phyloP scores from a whole-genome alignment of 35 echinoderm and acorn worm species.

The Strongylocentrotus purpuratus region DNA sequence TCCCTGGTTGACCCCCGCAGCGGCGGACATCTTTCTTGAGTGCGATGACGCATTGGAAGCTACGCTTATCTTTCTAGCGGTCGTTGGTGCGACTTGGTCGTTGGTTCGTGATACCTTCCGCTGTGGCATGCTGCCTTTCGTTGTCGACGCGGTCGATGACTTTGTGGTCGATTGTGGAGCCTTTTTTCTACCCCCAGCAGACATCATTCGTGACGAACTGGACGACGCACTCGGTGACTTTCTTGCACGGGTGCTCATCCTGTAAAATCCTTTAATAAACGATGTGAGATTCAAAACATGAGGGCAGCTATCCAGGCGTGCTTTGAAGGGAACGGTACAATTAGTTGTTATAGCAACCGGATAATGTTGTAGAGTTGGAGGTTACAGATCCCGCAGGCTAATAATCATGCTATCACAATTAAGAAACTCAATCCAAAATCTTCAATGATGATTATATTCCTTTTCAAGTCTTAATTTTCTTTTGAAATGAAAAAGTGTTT shows the following conservation, averaged over 20 bases:
- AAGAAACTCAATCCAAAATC: background rate
- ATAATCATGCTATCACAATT: background rate
- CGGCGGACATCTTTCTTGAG: constrained; percentile 3
- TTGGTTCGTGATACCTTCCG: constrained; percentile 22
- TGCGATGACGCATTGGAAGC: background rate
- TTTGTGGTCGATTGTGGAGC: background rate
- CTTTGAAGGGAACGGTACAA: too few species aligned
- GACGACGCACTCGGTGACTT: background rate
- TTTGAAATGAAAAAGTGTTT: too few species aligned
- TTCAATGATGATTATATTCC: background rate
- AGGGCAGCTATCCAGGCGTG: background rate
- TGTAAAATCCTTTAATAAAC: background rate
- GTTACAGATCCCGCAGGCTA: background rate
- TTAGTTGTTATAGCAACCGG: too few species aligned
- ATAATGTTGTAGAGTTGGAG: background rate
- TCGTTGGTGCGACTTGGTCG: background rate
- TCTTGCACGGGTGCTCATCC: background rate
- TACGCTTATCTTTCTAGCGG: background rate
- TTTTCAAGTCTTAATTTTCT: background rate
- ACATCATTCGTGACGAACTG: background rate
- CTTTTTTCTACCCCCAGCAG: background rate
- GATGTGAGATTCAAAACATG: background rate
- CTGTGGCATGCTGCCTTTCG: background rate
- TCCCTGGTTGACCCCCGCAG: background rate
- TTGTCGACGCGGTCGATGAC: background rate